Evolutionary conservation across 2,113 vertebrate species (phyloP).

Genomic region (Mionectes macconnelli): DNA sequence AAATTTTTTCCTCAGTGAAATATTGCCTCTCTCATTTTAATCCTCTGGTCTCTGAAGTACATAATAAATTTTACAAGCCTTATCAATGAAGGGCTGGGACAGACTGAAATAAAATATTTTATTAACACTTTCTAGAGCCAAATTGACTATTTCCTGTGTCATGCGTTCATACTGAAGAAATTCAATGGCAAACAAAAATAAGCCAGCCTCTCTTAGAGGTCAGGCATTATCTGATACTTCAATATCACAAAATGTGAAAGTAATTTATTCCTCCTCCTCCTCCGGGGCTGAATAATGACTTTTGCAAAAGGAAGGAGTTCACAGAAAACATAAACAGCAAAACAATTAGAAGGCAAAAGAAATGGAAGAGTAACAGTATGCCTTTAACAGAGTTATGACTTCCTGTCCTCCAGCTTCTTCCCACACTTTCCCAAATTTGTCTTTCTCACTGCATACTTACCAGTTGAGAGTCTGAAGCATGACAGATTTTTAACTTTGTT

Average conservation of each 20-base stretch:
- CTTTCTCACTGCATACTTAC: constrained; percentile 68
- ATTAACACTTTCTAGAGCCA: background rate
- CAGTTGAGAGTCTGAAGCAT: constrained; percentile 80
- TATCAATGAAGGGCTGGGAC: background rate
- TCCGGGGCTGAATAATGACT: background rate
- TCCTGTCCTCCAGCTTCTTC: background rate
- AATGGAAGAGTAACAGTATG: background rate
- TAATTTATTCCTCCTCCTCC: background rate
- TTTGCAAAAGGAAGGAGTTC: background rate
- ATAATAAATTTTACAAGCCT: background rate
- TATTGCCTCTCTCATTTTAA: background rate
- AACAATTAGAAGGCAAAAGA: background rate
- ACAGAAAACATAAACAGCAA: background rate
- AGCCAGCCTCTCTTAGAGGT: background rate
- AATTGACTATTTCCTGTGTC: background rate
- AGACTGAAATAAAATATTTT: background rate
- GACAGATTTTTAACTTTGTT: constrained; percentile 89
- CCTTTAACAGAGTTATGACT: background rate
- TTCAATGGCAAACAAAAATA: background rate
- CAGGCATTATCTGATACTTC: background rate
- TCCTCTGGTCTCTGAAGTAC: background rate
- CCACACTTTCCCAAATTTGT: background rate
- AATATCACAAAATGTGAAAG: background rate
- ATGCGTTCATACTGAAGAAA: background rate
- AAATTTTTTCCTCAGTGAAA: background rate